Evolutionary conservation across 2,888 invertebrate genomes (phyloP).

Genomic region (Mystacides longicornis): DNA sequence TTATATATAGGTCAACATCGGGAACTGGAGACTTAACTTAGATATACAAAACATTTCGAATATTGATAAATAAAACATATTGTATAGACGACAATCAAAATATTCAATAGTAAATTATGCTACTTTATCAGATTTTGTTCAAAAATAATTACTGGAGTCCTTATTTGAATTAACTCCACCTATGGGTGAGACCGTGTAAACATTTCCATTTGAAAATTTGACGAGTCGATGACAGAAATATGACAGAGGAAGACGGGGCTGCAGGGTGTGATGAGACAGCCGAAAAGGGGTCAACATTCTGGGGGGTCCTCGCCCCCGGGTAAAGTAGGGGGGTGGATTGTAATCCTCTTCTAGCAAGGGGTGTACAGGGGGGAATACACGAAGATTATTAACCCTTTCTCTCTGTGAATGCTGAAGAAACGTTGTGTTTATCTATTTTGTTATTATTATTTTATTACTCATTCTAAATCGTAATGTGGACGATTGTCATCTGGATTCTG

Average conservation of each 20-base stretch:
- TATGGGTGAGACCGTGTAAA: conserved; percentile 11
- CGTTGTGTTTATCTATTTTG: conserved; percentile 49
- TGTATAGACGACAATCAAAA: too few relatives aligned
- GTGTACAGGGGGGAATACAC: conserved; percentile 13
- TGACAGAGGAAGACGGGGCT: conserved; percentile 34
- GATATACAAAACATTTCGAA: too few relatives aligned
- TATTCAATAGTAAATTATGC: too few relatives aligned
- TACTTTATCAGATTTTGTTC: too few relatives aligned
- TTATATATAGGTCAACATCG: too few relatives aligned
- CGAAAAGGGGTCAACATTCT: conserved; percentile 21
- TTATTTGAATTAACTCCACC: neutral
- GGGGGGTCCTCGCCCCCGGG: conserved; percentile 3
- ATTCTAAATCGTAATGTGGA: conserved; percentile 25
- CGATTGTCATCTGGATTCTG: too few relatives aligned
- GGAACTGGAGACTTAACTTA: too few relatives aligned
- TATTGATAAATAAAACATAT: too few relatives aligned
- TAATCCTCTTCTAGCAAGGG: conserved; percentile 26
- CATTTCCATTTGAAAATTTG: conserved; percentile 26
- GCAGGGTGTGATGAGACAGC: conserved; percentile 21
- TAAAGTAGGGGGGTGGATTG: conserved; percentile 15
- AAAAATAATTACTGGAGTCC: too few relatives aligned
- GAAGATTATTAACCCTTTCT: conserved; percentile 31
- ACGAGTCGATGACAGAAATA: conserved; percentile 29
- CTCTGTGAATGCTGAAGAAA: conserved; percentile 34
- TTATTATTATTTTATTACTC: conserved; percentile 42